These are phyloP conservation scores for Chaetura pelagica DNA, from an alignment of 2,113 vertebrate species.

Conservation along the genomic window DNA sequence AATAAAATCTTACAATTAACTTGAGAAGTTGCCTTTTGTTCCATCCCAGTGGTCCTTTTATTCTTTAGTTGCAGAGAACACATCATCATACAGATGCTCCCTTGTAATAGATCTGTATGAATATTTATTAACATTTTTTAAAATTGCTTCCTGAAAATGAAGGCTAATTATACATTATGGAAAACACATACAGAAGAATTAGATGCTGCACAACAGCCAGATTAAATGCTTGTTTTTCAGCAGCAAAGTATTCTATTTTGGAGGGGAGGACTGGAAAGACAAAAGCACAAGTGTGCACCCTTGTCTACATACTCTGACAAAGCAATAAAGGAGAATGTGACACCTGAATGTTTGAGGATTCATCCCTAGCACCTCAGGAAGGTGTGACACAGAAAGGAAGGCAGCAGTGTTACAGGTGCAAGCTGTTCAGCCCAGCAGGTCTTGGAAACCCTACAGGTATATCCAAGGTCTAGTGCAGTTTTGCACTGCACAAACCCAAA, in stretches of 20 bases:
- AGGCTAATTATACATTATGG: neutral
- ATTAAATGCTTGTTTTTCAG: neutral
- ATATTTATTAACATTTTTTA: neutral
- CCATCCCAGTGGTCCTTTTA: neutral
- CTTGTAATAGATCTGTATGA: neutral
- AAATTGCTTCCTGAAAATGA: neutral
- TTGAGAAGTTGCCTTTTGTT: slow-evolving; percentile 34
- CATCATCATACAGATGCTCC: neutral
- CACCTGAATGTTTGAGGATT: neutral
- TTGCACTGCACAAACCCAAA: neutral
- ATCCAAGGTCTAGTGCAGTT: rapidly evolving
- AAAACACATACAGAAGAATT: neutral
- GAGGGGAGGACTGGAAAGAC: neutral
- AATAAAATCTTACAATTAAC: slow-evolving; percentile 54
- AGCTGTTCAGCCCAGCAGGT: neutral
- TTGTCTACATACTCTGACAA: rapidly evolving
- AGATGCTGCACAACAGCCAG: neutral
- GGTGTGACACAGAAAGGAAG: neutral
- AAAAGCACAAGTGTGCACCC: neutral
- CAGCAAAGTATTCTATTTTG: neutral
- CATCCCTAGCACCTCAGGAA: rapidly evolving
- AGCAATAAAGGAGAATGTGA: neutral
- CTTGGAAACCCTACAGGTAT: neutral
- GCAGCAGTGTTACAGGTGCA: rapidly evolving
- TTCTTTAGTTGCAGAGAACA: neutral